Evolutionary conservation across 2,888 invertebrate genomes (phyloP).

Genomic region (Clitarchus hookeri): DNA sequence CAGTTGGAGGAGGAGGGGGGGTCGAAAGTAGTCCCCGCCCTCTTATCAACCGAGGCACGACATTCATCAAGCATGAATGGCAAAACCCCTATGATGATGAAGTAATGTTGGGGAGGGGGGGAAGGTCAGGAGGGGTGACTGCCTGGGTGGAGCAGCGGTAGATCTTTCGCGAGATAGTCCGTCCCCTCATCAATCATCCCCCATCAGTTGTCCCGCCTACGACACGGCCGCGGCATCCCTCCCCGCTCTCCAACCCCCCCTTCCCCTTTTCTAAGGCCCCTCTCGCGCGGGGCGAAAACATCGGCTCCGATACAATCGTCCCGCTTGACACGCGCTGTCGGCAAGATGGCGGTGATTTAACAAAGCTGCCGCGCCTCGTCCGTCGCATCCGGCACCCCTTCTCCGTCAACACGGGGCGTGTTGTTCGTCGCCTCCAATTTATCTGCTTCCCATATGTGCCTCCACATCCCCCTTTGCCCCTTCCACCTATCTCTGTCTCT

Average conservation of each 20-base stretch:
- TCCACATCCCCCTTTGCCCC: not conserved
- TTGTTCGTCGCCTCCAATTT: not conserved
- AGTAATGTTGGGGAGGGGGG: not conserved
- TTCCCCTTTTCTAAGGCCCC: not conserved
- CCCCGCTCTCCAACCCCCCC: not conserved
- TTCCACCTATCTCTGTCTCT: too few species aligned
- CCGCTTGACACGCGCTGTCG: not conserved
- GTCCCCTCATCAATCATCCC: not conserved
- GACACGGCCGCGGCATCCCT: not conserved
- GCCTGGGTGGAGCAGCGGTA: not conserved
- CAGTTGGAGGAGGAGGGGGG: too few species aligned
- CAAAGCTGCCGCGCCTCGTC: not conserved
- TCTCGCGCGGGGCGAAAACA: not conserved
- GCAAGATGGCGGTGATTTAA: slow-evolving; percentile 14
- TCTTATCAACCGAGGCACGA: too few species aligned
- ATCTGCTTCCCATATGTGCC: not conserved
- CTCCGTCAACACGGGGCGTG: not conserved
- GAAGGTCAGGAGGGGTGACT: not conserved
- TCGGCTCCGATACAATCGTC: slow-evolving; percentile 3
- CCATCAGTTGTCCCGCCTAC: not conserved
- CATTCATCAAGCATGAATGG: too few species aligned
- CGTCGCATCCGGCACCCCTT: not conserved
- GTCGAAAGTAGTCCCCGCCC: too few species aligned
- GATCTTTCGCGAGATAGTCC: not conserved
- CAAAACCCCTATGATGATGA: too few species aligned